A percentile compares a stretch with the other conserved stretches of the same genome.
Evolutionary conservation across 2,888 invertebrate genomes (phyloP).

Genomic region (Hydrotaea diabolus): DNA sequence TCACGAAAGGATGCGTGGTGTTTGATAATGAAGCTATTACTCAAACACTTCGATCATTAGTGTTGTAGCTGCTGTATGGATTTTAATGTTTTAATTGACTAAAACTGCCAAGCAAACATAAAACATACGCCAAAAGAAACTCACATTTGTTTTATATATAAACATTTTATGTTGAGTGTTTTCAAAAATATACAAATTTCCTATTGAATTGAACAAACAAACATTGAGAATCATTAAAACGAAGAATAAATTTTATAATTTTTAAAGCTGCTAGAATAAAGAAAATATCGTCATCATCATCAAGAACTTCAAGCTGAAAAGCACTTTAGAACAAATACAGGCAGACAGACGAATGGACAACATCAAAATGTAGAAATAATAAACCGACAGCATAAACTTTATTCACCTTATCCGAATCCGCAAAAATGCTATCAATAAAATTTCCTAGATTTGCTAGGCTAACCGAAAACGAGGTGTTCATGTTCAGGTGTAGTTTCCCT

Average conservation of each 20-base stretch:
- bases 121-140: background rate
- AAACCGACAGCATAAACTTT: slow-evolving; percentile 37
- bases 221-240: slow-evolving; percentile 3
- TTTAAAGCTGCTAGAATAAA: background rate
- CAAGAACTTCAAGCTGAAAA: slow-evolving; percentile 31
- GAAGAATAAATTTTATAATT: slow-evolving; percentile 24
- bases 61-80: background rate
- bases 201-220: slow-evolving; percentile 4
- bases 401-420: background rate
- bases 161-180: no score
- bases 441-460: background rate
- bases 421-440: background rate
- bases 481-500: no score
- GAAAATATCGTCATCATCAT: background rate
- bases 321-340: slow-evolving; percentile 54
- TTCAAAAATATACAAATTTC: background rate
- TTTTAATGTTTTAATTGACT: slow-evolving; percentile 3
- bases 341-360: no score
- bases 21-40: background rate
- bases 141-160: no score
- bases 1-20: no score
- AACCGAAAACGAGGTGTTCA: background rate
- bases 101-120: background rate
- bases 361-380: background rate
- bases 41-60: background rate